These are phyloP conservation scores for Trachelus tabidus DNA, from an alignment of 2,888 invertebrate species.

Conservation along the genomic window DNA sequence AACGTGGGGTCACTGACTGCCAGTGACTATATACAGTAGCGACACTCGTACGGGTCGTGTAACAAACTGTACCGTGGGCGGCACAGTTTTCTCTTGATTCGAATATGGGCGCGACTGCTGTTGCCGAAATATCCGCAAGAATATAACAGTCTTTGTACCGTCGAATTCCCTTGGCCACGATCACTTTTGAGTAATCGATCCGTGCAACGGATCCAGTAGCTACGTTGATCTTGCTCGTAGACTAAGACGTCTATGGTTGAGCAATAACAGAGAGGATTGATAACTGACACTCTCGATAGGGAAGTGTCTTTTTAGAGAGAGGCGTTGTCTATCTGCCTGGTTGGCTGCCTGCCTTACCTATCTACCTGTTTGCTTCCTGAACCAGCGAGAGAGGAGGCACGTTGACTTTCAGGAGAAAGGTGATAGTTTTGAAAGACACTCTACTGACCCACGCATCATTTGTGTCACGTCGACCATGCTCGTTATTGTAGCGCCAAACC, in stretches of 20 bases:
- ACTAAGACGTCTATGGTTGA: neutral
- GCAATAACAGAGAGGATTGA: neutral
- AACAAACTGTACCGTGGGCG: neutral
- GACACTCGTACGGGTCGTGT: neutral
- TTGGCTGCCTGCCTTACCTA: too few species aligned
- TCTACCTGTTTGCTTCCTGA: neutral
- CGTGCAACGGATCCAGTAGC: neutral
- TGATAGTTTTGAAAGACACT: neutral
- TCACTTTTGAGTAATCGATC: neutral
- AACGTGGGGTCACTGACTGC: neutral
- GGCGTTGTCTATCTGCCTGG: neutral
- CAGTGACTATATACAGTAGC: neutral
- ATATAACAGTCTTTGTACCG: neutral
- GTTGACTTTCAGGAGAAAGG: neutral
- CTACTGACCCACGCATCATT: neutral
- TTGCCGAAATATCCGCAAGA: neutral
- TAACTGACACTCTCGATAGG: neutral
- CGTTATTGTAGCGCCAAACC: neutral
- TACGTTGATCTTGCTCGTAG: neutral
- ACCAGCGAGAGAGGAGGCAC: neutral
- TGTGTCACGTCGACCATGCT: neutral
- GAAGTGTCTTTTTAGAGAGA: neutral
- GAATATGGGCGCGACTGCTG: neutral
- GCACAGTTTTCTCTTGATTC: conserved; percentile 3
- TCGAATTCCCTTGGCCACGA: neutral